A percentile compares a stretch with the other conserved stretches of the same genome.
Conservation (phyloP, 92 coral and sea anemone genomes). For the Siderastrea radians region DNA sequence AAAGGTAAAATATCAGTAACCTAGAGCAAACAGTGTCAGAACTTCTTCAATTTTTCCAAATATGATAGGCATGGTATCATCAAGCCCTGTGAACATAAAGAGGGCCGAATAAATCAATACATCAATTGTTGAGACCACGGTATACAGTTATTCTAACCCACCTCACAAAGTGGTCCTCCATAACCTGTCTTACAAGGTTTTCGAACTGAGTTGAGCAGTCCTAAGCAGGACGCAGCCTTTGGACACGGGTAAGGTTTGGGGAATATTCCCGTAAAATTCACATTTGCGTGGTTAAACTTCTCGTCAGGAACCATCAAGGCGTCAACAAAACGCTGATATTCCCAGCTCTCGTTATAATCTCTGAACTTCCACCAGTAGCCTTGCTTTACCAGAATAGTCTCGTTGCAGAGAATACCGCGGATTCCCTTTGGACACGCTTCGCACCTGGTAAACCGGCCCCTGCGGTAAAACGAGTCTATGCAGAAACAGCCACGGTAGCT, state of each 20-base stretch:
- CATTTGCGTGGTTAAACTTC: conserved; percentile 64
- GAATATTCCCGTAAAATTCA: conserved; percentile 67
- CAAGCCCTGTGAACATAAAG: background rate
- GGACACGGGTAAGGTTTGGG: conserved; percentile 89
- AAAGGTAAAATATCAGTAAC: too few species aligned
- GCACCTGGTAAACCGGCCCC: conserved; percentile 68
- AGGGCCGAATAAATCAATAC: background rate
- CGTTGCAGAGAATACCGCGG: conserved; percentile 75
- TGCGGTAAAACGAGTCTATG: conserved; percentile 78
- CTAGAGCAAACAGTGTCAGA: too few species aligned
- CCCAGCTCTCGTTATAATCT: conserved; percentile 73
- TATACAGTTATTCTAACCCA: conserved; percentile 4
- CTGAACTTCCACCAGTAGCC: conserved; percentile 89
- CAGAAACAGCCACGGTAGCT: conserved; percentile 85
- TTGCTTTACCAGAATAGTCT: conserved; percentile 73
- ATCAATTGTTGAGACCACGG: background rate
- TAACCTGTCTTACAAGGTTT: conserved; percentile 84
- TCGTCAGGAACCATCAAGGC: conserved; percentile 74
- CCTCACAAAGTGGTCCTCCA: conserved; percentile 87
- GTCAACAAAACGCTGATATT: conserved; percentile 79
- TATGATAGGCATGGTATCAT: background rate
- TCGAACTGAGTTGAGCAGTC: conserved; percentile 77
- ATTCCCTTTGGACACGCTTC: conserved; percentile 64
- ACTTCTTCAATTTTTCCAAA: too few species aligned
- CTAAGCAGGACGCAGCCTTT: conserved; percentile 80